Evolutionary conservation across 1,140 invertebrate species (phyloP), one percentile per base, ranked within the genome.

Genomic region (Vanessa tameamea): DNA sequence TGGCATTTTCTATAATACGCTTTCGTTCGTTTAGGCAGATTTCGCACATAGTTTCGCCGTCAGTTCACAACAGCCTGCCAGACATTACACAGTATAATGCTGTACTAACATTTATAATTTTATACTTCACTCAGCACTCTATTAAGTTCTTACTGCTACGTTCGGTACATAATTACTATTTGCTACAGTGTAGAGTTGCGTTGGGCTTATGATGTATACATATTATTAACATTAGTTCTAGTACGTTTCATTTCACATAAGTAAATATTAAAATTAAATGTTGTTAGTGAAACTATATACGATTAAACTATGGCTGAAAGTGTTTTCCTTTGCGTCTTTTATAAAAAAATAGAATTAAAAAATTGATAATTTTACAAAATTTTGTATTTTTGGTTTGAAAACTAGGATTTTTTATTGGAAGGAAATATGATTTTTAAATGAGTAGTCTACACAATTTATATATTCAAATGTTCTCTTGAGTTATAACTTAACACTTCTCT

Each of bases 21-120:
- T 69, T 57, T 61, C 37, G 68, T 61, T 63, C 66, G 47, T 64
- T 77, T 82, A 74, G 76, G 72, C 31, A 64, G 16, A 79, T 76
- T 79, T 82, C 80, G 65, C 80, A 82, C 80, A 80, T 82, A 77
- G 71, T 75, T 75, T 64, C 50, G n/a, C 72, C 53, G 74, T 73
- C 74, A 74, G 74, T 76, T 79, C 77, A 59, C 77, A 69, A 76
- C 61, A 72, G 55, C 67, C 53, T 50, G 75, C 61, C 64, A 81
- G 76, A 61, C 68, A 59, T 73, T 70, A 71, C 61, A 66, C 59
- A 59, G 59, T 43, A 69, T 73, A 78, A 78, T 76, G 69, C 50
- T 64, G 66, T 72, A 72, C 61, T 72, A 75, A 78, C 77, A 69
- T 69, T 78, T 75, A 75, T 78, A 75, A 75, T 78, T 78, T 77